Percentiles rank a stretch among this genome's conserved stretches.
These are phyloP conservation scores for Congeria kusceri DNA, from an alignment of 2,888 invertebrate species.

Conservation along the genomic window DNA sequence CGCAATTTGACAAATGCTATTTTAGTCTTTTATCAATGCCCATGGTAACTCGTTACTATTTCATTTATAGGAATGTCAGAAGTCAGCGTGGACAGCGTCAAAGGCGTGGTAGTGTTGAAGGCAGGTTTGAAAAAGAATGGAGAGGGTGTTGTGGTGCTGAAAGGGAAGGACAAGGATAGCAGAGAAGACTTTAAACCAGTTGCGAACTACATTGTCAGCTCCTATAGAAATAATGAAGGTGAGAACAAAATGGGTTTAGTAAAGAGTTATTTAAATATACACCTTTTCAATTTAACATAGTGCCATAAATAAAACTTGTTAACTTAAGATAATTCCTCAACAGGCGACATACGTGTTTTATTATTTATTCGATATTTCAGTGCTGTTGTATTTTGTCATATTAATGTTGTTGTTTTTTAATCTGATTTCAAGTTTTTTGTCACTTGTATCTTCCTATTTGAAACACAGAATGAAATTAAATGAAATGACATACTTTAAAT, in stretches of 20 bases:
- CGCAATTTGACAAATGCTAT: no score
- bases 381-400: no score
- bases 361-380: no score
- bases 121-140: not conserved
- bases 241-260: not conserved
- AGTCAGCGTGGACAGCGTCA: not conserved
- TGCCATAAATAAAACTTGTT: no score
- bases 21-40: no score
- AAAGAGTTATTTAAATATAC: no score
- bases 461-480: not conserved
- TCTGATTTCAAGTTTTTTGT: not conserved
- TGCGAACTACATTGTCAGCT: conserved; percentile 3
- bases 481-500: not conserved
- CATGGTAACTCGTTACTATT: no score
- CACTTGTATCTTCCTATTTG: not conserved
- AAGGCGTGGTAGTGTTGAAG: not conserved
- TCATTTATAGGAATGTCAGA: not conserved
- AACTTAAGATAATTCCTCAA: no score
- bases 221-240: conserved; percentile 1
- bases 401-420: no score
- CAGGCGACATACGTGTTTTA: no score
- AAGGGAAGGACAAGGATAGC: not conserved
- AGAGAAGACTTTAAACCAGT: not conserved
- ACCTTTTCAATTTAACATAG: no score
- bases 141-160: not conserved